phyloP scores from a whole-genome alignment of 2,797 vertebrate genomes.

The Neosilurus hyrtlii region DNA sequence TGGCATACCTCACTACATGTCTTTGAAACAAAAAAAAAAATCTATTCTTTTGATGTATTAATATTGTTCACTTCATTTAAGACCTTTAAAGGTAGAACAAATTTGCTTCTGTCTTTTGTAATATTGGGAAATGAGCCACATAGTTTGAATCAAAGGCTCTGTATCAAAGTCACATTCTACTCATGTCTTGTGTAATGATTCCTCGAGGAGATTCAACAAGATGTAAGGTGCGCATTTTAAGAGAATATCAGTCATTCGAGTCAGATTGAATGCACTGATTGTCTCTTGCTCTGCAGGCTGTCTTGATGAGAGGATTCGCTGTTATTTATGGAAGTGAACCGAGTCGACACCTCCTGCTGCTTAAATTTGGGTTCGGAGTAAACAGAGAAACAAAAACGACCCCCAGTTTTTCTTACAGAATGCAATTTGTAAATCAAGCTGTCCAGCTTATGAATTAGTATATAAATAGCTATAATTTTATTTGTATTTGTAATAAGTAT shows the following conservation, averaged over 20 bases:
- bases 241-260: constrained; percentile 7
- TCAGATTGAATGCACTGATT: constrained; percentile 26
- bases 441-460: constrained; percentile 66
- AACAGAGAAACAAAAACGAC: constrained; percentile 34
- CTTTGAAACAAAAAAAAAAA: constrained; percentile 7
- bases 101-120: constrained; percentile 1
- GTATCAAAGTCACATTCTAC: constrained; percentile 26
- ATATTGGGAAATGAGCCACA: constrained; percentile 22
- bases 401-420: not conserved
- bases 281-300: constrained; percentile 9
- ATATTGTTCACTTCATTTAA: not conserved
- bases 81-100: constrained; percentile 3
- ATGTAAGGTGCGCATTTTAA: constrained; percentile 28
- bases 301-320: not conserved
- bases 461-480: constrained; percentile 68
- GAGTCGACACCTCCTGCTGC: not conserved
- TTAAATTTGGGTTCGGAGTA: constrained; percentile 14
- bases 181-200: not conserved
- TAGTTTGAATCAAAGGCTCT: constrained; percentile 19
- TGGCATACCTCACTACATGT: not conserved
- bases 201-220: constrained; percentile 13
- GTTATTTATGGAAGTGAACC: constrained; percentile 14
- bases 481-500: constrained; percentile 68
- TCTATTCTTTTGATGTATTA: not conserved
- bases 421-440: constrained; percentile 35